Conservation (phyloP, 2,113 vertebrate species). For the Vombatus ursinus region DNA sequence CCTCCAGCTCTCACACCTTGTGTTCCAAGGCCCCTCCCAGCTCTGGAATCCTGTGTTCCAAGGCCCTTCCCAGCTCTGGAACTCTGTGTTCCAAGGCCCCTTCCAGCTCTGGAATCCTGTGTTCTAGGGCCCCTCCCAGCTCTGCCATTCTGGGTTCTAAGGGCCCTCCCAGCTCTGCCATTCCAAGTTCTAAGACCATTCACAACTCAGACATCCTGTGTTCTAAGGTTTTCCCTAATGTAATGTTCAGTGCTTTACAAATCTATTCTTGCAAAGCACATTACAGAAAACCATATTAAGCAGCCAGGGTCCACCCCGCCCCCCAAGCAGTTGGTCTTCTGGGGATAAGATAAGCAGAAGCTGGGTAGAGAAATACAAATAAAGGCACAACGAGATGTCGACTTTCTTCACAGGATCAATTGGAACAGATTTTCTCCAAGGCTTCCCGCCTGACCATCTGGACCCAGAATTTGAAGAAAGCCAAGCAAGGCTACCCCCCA, state of each 20-base stretch:
- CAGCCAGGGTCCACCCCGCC: background rate
- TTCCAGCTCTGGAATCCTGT: background rate
- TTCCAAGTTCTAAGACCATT: background rate
- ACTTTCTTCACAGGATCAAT: background rate
- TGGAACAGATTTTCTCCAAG: background rate
- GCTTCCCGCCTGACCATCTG: background rate
- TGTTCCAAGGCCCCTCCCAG: too few relatives aligned
- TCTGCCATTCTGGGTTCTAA: background rate
- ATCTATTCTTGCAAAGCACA: background rate
- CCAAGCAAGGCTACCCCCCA: background rate
- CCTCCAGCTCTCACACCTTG: background rate
- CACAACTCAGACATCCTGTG: background rate
- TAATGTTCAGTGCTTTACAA: background rate
- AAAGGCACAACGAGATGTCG: background rate
- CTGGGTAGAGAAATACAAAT: background rate
- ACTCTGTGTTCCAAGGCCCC: too few relatives aligned
- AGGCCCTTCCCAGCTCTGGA: too few relatives aligned
- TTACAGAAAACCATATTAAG: background rate
- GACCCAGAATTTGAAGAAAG: background rate
- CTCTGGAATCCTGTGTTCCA: too few relatives aligned
- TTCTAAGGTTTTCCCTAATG: background rate
- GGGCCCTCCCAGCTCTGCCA: too few relatives aligned
- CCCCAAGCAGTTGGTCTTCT: background rate
- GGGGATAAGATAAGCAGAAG: background rate
- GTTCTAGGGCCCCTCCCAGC: background rate